Evolutionary conservation across 2,888 invertebrate genomes (phyloP).

Genomic region (Hydroisotoma schaefferi): DNA sequence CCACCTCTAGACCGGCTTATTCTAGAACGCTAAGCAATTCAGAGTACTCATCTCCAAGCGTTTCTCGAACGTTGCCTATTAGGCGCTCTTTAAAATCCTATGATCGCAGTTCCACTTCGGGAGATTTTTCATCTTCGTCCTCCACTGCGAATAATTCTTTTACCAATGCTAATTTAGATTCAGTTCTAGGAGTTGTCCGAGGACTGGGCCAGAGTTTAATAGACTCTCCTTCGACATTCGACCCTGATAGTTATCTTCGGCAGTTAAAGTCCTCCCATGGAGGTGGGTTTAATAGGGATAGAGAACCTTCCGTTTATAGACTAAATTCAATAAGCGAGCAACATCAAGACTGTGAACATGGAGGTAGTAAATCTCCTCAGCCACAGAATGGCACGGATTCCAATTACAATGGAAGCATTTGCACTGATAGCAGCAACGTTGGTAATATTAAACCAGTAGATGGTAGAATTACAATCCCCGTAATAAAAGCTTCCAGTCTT

Average conservation of each 20-base stretch:
- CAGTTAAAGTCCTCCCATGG: slow-evolving; percentile 22
- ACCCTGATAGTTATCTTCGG: slow-evolving; percentile 15
- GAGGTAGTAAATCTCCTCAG: neutral
- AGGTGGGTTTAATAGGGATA: slow-evolving; percentile 18
- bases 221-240: slow-evolving; percentile 14
- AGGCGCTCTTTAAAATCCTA: slow-evolving; percentile 40
- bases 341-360: too few species aligned
- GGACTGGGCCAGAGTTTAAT: slow-evolving; percentile 16
- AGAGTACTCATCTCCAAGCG: slow-evolving; percentile 24
- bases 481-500: too few species aligned
- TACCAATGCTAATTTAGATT: slow-evolving; percentile 6
- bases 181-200: slow-evolving; percentile 16
- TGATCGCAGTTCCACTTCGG: slow-evolving; percentile 22
- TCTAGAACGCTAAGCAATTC: slow-evolving; percentile 36
- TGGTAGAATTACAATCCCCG: too few species aligned
- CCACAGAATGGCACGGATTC: neutral
- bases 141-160: neutral
- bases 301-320: slow-evolving; percentile 18
- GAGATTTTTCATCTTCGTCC: slow-evolving; percentile 3
- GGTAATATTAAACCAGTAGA: too few species aligned
- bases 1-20: slow-evolving; percentile 22
- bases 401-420: neutral
- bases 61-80: slow-evolving; percentile 33
- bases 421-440: neutral
- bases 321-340: slow-evolving; percentile 9